Evolutionary conservation across 1,140 invertebrate genomes (phyloP).

Genomic region (Carcinoscorpius rotundicauda): DNA sequence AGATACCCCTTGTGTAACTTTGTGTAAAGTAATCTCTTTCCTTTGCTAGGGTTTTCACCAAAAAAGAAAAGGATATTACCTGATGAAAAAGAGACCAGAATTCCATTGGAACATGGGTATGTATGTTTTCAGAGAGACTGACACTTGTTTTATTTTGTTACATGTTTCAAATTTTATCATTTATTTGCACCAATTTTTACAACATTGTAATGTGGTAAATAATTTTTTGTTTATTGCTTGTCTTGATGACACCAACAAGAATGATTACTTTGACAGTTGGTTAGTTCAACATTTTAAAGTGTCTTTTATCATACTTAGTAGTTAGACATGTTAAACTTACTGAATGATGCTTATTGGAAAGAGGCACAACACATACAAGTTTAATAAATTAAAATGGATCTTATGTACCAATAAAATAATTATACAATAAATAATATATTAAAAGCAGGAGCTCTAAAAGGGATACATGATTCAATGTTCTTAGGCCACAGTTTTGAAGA

Average conservation of each 20-base stretch:
- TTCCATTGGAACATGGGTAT: slow-evolving; percentile 58
- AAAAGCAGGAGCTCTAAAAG: no score
- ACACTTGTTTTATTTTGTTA: background rate
- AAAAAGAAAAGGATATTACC: slow-evolving; percentile 23
- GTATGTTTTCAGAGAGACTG: slow-evolving; percentile 34
- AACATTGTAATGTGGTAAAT: no score
- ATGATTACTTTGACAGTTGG: no score
- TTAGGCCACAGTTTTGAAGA: no score
- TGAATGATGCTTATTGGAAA: no score
- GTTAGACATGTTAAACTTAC: no score
- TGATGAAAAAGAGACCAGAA: slow-evolving; percentile 46
- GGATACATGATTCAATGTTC: no score
- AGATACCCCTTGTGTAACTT: background rate
- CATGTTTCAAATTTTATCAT: background rate
- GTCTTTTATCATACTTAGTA: background rate
- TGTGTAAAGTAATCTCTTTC: background rate
- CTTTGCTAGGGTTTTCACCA: slow-evolving; percentile 11
- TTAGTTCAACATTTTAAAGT: background rate
- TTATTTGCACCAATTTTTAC: background rate
- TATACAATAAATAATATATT: no score
- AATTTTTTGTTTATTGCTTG: slow-evolving; percentile 1
- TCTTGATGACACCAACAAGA: background rate
- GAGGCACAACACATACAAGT: no score
- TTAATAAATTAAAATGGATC: no score
- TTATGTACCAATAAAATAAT: no score